A percentile compares a stretch with the other conserved stretches of the same genome.
These are phyloP conservation scores for Corvus moneduloides DNA, from an alignment of 2,113 vertebrate species.

Conservation along the genomic window DNA sequence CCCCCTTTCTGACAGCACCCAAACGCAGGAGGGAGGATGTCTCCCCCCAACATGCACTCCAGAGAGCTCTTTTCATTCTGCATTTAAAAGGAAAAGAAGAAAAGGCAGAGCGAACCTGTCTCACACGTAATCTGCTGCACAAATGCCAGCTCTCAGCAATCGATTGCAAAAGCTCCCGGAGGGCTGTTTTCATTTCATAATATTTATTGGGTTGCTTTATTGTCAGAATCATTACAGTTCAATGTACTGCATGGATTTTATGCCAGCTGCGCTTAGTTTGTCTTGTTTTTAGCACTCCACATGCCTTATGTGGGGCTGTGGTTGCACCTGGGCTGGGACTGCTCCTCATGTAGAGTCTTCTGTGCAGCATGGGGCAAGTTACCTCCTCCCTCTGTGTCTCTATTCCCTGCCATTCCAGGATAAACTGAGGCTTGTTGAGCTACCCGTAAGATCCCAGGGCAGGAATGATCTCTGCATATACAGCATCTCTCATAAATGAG, in stretches of 20 bases:
- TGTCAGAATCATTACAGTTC: conserved; percentile 75
- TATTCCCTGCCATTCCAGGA: neutral
- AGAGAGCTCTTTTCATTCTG: conserved; percentile 42
- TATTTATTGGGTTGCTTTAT: conserved; percentile 74
- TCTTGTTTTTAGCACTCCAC: conserved; percentile 58
- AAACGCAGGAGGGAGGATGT: neutral
- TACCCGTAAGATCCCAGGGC: neutral
- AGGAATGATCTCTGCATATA: neutral
- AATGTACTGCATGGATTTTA: conserved; percentile 73
- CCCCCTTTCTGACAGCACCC: neutral
- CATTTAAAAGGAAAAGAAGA: conserved; percentile 33
- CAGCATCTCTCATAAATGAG: neutral
- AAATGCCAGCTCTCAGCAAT: conserved; percentile 58
- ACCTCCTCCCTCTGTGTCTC: neutral
- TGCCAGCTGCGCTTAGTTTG: conserved; percentile 63
- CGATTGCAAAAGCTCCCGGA: conserved; percentile 58
- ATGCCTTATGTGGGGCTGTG: neutral
- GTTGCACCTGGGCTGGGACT: neutral
- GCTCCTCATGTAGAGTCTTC: neutral
- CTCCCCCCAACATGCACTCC: neutral
- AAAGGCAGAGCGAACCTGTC: conserved; percentile 39
- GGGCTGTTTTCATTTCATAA: conserved; percentile 75
- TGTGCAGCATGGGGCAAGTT: neutral
- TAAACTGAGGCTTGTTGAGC: neutral
- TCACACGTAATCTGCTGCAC: conserved; percentile 20